phyloP scores from a whole-genome alignment of 2,888 invertebrate genomes.

The Entomobrya multifasciata region DNA sequence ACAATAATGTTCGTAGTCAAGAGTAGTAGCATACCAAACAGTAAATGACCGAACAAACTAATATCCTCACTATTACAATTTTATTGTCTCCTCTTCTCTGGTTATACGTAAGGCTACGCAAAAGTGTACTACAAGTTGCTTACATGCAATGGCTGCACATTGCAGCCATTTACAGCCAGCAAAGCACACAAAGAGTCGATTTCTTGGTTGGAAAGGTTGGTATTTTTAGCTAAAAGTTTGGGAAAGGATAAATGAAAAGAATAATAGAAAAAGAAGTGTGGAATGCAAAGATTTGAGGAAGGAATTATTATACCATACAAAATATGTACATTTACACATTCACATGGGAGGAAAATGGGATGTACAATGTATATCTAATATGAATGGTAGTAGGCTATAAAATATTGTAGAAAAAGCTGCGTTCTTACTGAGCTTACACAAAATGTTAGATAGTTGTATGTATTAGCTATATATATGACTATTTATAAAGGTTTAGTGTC shows the following conservation, averaged over 20 bases:
- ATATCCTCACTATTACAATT: conserved; percentile 8
- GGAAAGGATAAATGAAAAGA: neutral
- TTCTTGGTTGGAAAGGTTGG: conserved; percentile 22
- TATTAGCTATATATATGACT: no score
- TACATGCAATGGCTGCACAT: conserved; percentile 14
- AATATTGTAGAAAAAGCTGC: no score
- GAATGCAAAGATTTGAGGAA: conserved; percentile 31
- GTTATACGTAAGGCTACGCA: neutral
- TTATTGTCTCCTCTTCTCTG: conserved; percentile 10
- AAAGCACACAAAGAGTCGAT: conserved; percentile 23
- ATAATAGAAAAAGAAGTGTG: conserved; percentile 18
- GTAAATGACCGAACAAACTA: conserved; percentile 8
- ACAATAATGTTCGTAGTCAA: neutral
- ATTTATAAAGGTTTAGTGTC: no score
- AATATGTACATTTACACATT: no score
- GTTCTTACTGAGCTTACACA: no score
- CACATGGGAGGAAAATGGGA: no score
- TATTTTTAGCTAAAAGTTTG: neutral
- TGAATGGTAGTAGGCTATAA: no score
- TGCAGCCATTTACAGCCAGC: neutral
- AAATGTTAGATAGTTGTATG: no score
- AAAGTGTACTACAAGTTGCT: conserved; percentile 24
- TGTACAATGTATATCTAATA: no score
- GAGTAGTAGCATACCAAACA: neutral
- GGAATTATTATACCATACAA: conserved; percentile 32